phyloP scores from a whole-genome alignment of 2,888 invertebrate genomes.

The Anoncus sp. region DNA sequence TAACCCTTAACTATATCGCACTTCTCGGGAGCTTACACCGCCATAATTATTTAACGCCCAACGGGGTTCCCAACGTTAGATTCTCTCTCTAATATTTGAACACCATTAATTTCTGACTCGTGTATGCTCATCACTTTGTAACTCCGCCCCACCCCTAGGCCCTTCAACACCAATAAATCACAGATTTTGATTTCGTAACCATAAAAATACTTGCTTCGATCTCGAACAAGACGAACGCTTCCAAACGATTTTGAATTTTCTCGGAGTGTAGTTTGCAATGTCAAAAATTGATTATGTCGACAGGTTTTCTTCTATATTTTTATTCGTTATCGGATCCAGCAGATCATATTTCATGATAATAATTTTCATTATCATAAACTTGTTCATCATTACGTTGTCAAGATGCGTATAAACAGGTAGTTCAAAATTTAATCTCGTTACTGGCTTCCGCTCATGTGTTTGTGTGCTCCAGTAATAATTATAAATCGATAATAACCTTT shows the following conservation, averaged over 20 bases:
- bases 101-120: conserved; percentile 75
- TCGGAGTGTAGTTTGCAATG: too few relatives aligned
- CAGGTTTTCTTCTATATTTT: too few relatives aligned
- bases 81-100: conserved; percentile 77
- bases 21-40: conserved; percentile 39
- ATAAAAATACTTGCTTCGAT: conserved; percentile 7
- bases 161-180: not conserved
- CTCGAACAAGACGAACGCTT: too few relatives aligned
- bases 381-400: not conserved
- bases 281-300: too few relatives aligned
- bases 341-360: too few relatives aligned
- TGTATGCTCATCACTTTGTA: conserved; percentile 28
- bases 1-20: conserved; percentile 44
- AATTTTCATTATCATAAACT: not conserved
- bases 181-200: conserved; percentile 1
- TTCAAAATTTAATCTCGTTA: conserved; percentile 13
- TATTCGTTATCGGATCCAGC: too few relatives aligned
- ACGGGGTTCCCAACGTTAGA: conserved; percentile 39
- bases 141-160: not conserved
- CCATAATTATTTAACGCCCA: conserved; percentile 36
- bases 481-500: conserved; percentile 45
- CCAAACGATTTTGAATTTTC: too few relatives aligned
- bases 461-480: conserved; percentile 34
- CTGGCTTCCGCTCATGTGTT: not conserved
- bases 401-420: not conserved